phyloP scores from a whole-genome alignment of 2,888 invertebrate genomes.

The Dione juno region DNA sequence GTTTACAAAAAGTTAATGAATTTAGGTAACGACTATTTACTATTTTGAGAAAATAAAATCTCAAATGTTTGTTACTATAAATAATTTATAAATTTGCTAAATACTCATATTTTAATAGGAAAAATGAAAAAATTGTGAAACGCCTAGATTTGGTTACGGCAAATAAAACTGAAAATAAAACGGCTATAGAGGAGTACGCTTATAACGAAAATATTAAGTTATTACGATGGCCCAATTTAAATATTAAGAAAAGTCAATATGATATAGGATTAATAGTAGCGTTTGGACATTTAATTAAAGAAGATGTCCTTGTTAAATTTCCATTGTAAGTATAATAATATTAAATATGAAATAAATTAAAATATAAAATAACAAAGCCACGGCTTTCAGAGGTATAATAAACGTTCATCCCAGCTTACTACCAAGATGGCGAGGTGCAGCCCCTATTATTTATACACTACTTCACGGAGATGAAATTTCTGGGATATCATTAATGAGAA shows the following conservation, averaged over 20 bases:
- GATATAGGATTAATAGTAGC: conserved; percentile 96
- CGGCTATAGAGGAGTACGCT: conserved; percentile 88
- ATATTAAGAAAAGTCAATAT: conserved; percentile 79
- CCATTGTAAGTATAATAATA: conserved; percentile 86
- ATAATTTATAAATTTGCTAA: neutral
- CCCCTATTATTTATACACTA: conserved; percentile 94
- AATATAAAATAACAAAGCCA: neutral
- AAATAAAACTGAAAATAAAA: conserved; percentile 81
- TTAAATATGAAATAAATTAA: neutral
- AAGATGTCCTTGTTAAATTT: conserved; percentile 88
- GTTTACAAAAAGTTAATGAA: conserved; percentile 86
- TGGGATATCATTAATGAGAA: conserved; percentile 94
- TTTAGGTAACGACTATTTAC: conserved; percentile 82
- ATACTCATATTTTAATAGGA: conserved; percentile 65
- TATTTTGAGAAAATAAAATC: conserved; percentile 49
- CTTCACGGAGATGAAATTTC: conserved; percentile 91
- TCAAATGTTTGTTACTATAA: neutral
- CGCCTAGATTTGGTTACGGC: conserved; percentile 89
- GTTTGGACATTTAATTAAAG: conserved; percentile 95
- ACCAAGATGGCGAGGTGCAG: conserved; percentile 96
- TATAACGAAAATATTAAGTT: conserved; percentile 82
- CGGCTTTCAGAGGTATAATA: conserved; percentile 89
- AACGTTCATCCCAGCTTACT: conserved; percentile 97
- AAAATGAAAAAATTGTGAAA: conserved; percentile 75
- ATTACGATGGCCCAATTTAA: conserved; percentile 86